Evolutionary conservation across 53 echinoderm and acorn worm species (phyloP).

Genomic region (Arbacia lixula): DNA sequence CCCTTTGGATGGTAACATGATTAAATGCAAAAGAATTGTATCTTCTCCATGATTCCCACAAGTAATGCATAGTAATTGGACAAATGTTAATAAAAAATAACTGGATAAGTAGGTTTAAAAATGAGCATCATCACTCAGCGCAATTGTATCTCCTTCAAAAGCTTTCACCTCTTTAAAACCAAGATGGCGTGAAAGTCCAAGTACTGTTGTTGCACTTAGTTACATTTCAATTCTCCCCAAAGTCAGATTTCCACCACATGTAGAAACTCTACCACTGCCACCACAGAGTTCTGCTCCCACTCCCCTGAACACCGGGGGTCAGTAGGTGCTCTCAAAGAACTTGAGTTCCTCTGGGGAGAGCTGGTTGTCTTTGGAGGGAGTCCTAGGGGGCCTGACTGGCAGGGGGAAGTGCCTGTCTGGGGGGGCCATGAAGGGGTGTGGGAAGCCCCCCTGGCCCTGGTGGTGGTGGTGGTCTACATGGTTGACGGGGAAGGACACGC

Average conservation of each 20-base stretch:
- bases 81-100: conserved; percentile 23
- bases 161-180: background rate
- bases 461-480: conserved; percentile 17
- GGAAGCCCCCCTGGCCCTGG: conserved; percentile 1
- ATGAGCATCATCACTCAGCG: conserved; percentile 3
- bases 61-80: conserved; percentile 49
- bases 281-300: no score
- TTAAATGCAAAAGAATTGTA: background rate
- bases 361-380: conserved; percentile 61
- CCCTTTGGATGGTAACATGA: no score
- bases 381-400: conserved; percentile 50
- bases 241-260: conserved; percentile 37
- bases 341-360: conserved; percentile 63
- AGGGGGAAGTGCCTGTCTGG: background rate
- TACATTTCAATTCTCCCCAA: conserved; percentile 12
- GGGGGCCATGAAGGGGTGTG: conserved; percentile 27
- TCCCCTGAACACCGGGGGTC: no score
- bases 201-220: conserved; percentile 42
- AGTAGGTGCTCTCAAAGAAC: conserved; percentile 67
- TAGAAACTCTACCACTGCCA: no score
- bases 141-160: no score
- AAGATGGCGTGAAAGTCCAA: conserved; percentile 8
- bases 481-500: conserved; percentile 13
- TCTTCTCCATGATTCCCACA: conserved; percentile 33
- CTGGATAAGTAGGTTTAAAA: conserved; percentile 7